Evolutionary conservation across 2,797 vertebrate species (phyloP).

Genomic region (Carcharodon carcharias): DNA sequence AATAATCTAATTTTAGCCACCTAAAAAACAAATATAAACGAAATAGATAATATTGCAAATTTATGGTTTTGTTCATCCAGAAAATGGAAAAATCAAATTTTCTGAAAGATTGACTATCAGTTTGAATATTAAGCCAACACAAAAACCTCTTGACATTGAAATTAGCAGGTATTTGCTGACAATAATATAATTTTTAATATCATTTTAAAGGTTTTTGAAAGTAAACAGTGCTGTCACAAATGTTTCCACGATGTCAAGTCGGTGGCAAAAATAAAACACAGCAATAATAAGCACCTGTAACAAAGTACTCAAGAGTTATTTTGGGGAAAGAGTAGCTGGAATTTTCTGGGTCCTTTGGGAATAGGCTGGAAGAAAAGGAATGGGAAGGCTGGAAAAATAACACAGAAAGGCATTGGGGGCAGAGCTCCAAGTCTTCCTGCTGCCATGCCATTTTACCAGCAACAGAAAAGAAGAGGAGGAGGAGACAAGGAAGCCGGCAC

Average conservation of each 20-base stretch:
- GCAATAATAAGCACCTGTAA: no score
- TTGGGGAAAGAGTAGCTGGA: background rate
- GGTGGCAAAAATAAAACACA: background rate
- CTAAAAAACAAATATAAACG: background rate
- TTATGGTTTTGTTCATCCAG: background rate
- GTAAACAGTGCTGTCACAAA: background rate
- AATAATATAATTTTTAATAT: background rate
- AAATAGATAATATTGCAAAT: background rate
- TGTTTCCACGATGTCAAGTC: background rate
- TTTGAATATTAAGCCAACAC: background rate
- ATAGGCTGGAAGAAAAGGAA: no score
- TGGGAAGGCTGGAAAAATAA: background rate
- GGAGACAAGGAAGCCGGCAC: background rate
- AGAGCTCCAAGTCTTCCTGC: background rate
- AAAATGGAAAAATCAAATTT: background rate
- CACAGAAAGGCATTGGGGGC: background rate
- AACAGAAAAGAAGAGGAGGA: background rate
- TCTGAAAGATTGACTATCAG: background rate
- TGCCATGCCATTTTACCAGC: background rate
- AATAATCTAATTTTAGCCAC: background rate
- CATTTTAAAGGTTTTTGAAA: background rate
- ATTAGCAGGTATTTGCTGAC: background rate
- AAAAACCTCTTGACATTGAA: background rate
- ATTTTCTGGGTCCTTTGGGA: background rate
- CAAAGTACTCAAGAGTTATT: background rate